These are phyloP conservation scores for Vanacampus margaritifer DNA, from an alignment of 2,113 vertebrate genomes.

Conservation along the genomic window DNA sequence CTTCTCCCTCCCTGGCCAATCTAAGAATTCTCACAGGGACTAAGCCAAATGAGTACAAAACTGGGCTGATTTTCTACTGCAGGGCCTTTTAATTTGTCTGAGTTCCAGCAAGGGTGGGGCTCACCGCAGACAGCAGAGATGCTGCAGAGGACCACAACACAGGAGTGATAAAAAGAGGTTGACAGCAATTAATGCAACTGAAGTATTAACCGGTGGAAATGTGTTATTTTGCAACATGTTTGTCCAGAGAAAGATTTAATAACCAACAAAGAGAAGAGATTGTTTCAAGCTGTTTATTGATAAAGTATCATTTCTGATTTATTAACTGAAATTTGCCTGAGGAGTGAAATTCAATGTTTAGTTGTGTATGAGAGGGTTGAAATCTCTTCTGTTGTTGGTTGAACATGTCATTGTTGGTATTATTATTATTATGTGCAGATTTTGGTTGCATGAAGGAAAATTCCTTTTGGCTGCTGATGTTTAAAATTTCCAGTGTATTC, in stretches of 20 bases:
- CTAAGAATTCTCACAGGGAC: background rate
- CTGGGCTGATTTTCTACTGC: background rate
- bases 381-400: too few species aligned
- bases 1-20: background rate
- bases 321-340: background rate
- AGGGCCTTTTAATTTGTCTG: background rate
- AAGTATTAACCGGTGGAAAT: background rate
- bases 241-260: background rate
- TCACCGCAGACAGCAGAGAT: slow-evolving; percentile 1
- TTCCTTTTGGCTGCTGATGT: too few species aligned
- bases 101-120: background rate
- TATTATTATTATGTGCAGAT: too few species aligned
- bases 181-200: background rate
- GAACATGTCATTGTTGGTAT: too few species aligned
- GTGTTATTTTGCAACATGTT: background rate
- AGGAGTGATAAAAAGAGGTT: background rate
- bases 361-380: background rate
- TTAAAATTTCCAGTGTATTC: too few species aligned
- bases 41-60: slow-evolving; percentile 2
- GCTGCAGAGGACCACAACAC: background rate
- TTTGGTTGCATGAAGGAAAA: too few species aligned
- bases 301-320: background rate
- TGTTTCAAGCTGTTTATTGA: background rate
- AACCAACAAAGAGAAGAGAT: background rate
- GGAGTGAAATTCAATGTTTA: background rate